phyloP scores from a whole-genome alignment of 1,140 invertebrate species.

The Holcopasites calliopsidis region DNA sequence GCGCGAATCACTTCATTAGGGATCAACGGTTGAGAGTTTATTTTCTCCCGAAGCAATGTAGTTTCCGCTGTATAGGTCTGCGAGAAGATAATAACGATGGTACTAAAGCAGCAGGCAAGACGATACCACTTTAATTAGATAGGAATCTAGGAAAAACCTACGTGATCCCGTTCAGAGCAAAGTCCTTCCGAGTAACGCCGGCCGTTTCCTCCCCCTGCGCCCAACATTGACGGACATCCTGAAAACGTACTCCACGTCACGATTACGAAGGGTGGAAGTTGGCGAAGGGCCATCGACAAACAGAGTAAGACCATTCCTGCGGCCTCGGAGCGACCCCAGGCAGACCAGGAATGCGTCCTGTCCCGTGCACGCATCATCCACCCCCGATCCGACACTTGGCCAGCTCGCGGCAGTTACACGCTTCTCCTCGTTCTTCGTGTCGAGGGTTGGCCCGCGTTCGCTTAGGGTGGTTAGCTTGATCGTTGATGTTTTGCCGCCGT shows the following conservation, averaged over 20 bases:
- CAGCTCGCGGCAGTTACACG: constrained; percentile 63
- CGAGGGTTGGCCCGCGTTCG: constrained; percentile 46
- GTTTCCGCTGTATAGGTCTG: background rate
- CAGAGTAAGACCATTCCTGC: constrained; percentile 53
- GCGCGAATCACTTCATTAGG: constrained; percentile 17
- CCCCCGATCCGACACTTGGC: constrained; percentile 62
- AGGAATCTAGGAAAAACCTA: constrained; percentile 14
- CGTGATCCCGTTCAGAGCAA: constrained; percentile 24
- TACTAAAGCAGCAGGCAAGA: background rate
- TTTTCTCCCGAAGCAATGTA: too few species aligned
- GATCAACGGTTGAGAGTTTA: background rate
- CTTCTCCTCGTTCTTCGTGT: constrained; percentile 30
- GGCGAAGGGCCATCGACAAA: constrained; percentile 57
- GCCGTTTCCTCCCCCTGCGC: background rate
- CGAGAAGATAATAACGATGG: background rate
- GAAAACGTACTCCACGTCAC: constrained; percentile 15
- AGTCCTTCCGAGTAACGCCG: background rate
- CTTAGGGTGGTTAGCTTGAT: constrained; percentile 69
- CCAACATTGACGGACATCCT: background rate
- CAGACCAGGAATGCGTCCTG: constrained; percentile 60
- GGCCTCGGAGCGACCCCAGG: constrained; percentile 28
- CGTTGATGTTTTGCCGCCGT: constrained; percentile 75
- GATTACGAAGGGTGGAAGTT: constrained; percentile 43
- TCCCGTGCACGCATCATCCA: constrained; percentile 61
- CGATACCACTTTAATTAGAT: constrained; percentile 28